A percentile compares a stretch with the other conserved stretches of the same genome.
Conservation (phyloP, 2,797 vertebrate genomes). For the Crocidura indochinensis region DNA sequence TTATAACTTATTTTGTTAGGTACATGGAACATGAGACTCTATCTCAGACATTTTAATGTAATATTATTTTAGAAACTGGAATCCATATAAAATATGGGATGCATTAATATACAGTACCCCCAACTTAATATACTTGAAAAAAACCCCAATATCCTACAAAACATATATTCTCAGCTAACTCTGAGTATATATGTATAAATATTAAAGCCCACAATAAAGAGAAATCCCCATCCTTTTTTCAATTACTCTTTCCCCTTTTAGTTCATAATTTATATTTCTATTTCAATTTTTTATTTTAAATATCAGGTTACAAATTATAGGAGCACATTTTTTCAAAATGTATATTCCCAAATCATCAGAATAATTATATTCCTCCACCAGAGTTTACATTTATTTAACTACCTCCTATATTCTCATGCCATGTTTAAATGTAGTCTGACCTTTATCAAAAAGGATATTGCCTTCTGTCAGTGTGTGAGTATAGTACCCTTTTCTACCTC, state of each 20-base stretch:
- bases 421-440: not conserved
- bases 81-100: not conserved
- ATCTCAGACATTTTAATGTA: not conserved
- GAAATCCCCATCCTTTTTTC: not conserved
- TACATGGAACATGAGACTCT: not conserved
- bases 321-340: too few species aligned
- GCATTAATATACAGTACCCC: not conserved
- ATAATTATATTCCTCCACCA: too few species aligned
- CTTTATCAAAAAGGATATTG: not conserved
- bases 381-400: not conserved
- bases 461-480: not conserved
- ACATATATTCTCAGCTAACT: not conserved
- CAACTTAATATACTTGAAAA: not conserved
- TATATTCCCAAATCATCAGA: too few species aligned
- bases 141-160: not conserved
- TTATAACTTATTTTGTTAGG: not conserved
- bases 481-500: not conserved
- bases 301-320: too few species aligned
- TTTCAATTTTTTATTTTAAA: too few species aligned
- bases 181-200: not conserved
- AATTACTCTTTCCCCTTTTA: conserved; percentile 11
- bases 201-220: not conserved
- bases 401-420: not conserved
- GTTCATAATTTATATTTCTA: not conserved
- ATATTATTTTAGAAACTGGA: not conserved